Evolutionary conservation across 2,113 vertebrate genomes (phyloP), one percentile per base, ranked within the genome.

Genomic region (Pyxicephalus adspersus): DNA sequence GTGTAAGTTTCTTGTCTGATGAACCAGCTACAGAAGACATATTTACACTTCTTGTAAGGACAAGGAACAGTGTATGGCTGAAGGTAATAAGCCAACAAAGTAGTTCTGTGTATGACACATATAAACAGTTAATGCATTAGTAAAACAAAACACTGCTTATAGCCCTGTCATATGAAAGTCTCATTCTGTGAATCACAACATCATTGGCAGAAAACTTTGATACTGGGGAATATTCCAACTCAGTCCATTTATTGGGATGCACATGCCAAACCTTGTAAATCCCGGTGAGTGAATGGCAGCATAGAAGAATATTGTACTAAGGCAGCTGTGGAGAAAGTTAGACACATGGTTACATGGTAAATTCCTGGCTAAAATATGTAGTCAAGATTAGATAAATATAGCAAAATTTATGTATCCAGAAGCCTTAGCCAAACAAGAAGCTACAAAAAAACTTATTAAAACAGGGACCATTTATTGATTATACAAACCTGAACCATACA

Each of bases 201-300:
- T 31, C 83, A 84, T 84, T 45, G 58, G 74, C 84, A 79, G 23
- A 71, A 26, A 5, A 19, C 8, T 16, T 84, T 66, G 2, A 6
- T 25, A 77, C 71, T 0, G 0, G 0, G 0, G 31, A 76, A 80
- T 68, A 85, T 73, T 16, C 8, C 13, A 0, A 66, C 51, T 45
- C 83, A 8, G 2, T 55, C 2, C 26, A 57, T 26, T 19, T 58
- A 78, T 66, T 25, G 50, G 64, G 8, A 0, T 20, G 7, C 23
- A 64, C 55, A 55, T 83, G 77, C 80, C 67, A 73, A 83, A 87
- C 63, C 38, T 31, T 22, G 76, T 67, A 51, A 66, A 52, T 28
- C 79, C 58, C 66, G 6, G 68, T 80, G 74, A 67, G 25, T 0
- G 52, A 78, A 78, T 78, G 57, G 64, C 52, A 57, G 64, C 64